Evolutionary conservation across 2,888 invertebrate genomes (phyloP).

Genomic region (Scaptomyza polygonia): DNA sequence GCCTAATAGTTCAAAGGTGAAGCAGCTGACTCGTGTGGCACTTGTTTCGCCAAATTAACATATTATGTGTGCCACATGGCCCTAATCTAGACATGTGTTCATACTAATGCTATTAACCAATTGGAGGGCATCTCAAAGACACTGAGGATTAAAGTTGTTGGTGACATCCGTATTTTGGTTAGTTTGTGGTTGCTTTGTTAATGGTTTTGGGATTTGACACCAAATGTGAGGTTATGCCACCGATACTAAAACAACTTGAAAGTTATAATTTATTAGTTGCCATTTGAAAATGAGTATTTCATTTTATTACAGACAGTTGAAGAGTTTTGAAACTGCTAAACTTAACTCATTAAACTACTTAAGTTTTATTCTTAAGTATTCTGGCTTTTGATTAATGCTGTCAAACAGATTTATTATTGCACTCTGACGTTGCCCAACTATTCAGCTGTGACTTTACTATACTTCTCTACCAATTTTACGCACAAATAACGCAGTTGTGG

Average conservation of each 20-base stretch:
- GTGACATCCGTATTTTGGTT: slow-evolving; percentile 8
- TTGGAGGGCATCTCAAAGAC: slow-evolving; percentile 25
- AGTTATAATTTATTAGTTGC: neutral
- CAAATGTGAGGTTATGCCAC: too few species aligned
- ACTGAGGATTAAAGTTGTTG: slow-evolving; percentile 1
- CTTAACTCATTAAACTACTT: too few species aligned
- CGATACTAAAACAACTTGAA: neutral
- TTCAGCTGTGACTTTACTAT: slow-evolving; percentile 1
- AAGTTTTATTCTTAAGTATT: neutral
- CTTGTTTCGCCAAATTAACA: slow-evolving; percentile 40
- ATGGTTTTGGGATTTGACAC: neutral
- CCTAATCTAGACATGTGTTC: slow-evolving; percentile 14
- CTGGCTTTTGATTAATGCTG: neutral
- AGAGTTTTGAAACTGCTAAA: too few species aligned
- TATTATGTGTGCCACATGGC: slow-evolving; percentile 23
- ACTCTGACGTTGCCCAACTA: neutral
- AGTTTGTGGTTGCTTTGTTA: slow-evolving; percentile 2
- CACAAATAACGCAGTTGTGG: slow-evolving; percentile 30
- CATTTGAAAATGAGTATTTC: neutral
- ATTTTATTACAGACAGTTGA: too few species aligned
- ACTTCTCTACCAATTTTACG: slow-evolving; percentile 33
- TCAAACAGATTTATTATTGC: slow-evolving; percentile 5
- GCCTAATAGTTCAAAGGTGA: slow-evolving; percentile 42
- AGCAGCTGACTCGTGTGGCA: slow-evolving; percentile 13
- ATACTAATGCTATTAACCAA: slow-evolving; percentile 16